A percentile compares a stretch with the other conserved stretches of the same genome.
Conservation (phyloP, 1,140 invertebrate genomes). For the Caligus rogercresseyi region DNA sequence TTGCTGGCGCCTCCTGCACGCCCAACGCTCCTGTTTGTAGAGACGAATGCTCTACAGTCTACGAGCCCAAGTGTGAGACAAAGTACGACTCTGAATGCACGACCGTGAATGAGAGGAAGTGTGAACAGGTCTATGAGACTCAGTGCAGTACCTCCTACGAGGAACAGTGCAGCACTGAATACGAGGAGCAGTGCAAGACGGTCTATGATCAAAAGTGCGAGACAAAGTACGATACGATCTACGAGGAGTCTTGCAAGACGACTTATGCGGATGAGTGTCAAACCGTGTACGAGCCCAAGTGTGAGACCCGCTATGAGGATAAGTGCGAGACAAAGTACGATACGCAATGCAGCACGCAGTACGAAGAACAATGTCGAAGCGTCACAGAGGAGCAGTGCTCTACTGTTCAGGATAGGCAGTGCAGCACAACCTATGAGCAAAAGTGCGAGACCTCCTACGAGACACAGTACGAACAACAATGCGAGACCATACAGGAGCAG, state of each 20-base stretch:
- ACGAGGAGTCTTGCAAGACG: neutral
- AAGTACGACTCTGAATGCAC: constrained; percentile 10
- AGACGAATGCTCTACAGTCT: neutral
- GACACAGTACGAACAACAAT: constrained; percentile 11
- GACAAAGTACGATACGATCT: neutral
- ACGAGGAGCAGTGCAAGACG: constrained; percentile 9
- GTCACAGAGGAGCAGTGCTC: constrained; percentile 16
- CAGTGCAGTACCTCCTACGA: constrained; percentile 7
- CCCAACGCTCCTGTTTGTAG: constrained; percentile 9
- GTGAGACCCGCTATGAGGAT: constrained; percentile 15
- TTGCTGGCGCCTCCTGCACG: constrained; percentile 8
- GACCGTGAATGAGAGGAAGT: constrained; percentile 13
- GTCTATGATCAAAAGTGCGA: constrained; percentile 14
- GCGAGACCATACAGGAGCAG: constrained; percentile 5
- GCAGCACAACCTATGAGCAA: constrained; percentile 10
- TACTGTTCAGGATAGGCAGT: constrained; percentile 7
- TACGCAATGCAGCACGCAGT: constrained; percentile 2
- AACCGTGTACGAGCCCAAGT: constrained; percentile 19
- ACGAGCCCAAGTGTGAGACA: constrained; percentile 15
- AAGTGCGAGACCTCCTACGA: constrained; percentile 18
- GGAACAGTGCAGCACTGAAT: constrained; percentile 9
- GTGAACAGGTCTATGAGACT: constrained; percentile 9
- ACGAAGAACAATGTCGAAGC: constrained; percentile 14
- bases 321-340: constrained; percentile 19
- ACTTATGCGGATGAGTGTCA: constrained; percentile 12